These are phyloP conservation scores for Lochmaea crataegi DNA, from an alignment of 2,888 invertebrate genomes.

Conservation along the genomic window DNA sequence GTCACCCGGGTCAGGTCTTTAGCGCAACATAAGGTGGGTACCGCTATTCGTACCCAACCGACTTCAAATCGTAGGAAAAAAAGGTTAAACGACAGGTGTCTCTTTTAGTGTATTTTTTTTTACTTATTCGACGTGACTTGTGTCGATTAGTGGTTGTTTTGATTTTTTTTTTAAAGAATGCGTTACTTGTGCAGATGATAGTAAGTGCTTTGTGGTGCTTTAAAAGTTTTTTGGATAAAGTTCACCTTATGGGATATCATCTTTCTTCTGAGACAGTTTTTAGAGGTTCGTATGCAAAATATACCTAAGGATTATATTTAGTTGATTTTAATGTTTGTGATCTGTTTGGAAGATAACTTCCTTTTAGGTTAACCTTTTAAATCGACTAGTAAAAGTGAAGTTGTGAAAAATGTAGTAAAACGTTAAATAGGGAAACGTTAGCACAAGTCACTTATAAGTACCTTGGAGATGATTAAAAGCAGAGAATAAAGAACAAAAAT, in stretches of 20 bases:
- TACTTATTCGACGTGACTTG: slow-evolving; percentile 17
- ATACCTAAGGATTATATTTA: no score
- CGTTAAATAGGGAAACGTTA: no score
- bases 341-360: no score
- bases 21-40: slow-evolving; percentile 36
- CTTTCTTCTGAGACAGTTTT: not conserved
- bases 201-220: slow-evolving; percentile 15
- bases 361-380: no score
- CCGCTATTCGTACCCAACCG: slow-evolving; percentile 51
- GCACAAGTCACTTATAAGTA: no score
- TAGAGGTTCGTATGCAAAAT: slow-evolving; percentile 13
- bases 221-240: slow-evolving; percentile 9
- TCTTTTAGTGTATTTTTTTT: slow-evolving; percentile 30
- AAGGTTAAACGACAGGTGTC: slow-evolving; percentile 53
- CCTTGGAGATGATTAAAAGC: no score
- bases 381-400: no score
- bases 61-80: slow-evolving; percentile 43
- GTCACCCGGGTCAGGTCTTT: slow-evolving; percentile 52
- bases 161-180: slow-evolving; percentile 14
- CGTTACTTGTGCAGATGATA: not conserved
- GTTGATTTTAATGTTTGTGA: no score
- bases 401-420: no score
- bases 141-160: slow-evolving; percentile 33
- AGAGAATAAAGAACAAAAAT: no score
- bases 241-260: slow-evolving; percentile 34